phyloP scores from a whole-genome alignment of 2,113 vertebrate genomes.

The Lichenostomus cassidix region DNA sequence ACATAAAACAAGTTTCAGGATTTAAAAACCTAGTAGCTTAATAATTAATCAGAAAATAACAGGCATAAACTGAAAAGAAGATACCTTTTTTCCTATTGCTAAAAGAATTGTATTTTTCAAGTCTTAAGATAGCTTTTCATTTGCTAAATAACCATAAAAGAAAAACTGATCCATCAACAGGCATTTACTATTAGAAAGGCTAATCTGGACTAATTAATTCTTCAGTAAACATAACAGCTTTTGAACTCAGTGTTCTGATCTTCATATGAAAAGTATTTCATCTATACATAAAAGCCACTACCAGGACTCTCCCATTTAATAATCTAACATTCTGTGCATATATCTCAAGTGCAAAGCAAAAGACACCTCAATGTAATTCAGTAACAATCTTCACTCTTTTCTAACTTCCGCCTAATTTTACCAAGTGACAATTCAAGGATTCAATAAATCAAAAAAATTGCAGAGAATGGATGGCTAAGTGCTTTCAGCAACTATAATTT shows the following conservation, averaged over 20 bases:
- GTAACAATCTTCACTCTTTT: not conserved
- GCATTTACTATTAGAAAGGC: not conserved
- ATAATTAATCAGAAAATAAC: not conserved
- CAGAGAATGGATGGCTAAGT: not conserved
- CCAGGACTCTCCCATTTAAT: not conserved
- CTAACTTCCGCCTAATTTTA: not conserved
- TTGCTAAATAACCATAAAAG: not conserved
- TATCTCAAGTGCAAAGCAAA: not conserved
- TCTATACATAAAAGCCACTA: not conserved
- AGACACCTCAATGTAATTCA: not conserved
- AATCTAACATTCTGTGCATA: not conserved
- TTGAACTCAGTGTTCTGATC: not conserved
- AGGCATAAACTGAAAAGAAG: not conserved
- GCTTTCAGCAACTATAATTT: not conserved
- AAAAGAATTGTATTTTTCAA: not conserved
- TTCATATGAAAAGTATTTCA: not conserved
- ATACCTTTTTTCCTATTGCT: not conserved
- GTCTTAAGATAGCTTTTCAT: not conserved
- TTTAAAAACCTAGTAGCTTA: not conserved
- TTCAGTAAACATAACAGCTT: not conserved
- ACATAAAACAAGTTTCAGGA: not conserved
- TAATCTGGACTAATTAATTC: not conserved
- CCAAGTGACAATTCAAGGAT: not conserved
- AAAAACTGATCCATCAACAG: not conserved
- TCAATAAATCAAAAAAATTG: not conserved